phyloP scores from a whole-genome alignment of 2,888 invertebrate species.

The Chrysomela aeneicollis region DNA sequence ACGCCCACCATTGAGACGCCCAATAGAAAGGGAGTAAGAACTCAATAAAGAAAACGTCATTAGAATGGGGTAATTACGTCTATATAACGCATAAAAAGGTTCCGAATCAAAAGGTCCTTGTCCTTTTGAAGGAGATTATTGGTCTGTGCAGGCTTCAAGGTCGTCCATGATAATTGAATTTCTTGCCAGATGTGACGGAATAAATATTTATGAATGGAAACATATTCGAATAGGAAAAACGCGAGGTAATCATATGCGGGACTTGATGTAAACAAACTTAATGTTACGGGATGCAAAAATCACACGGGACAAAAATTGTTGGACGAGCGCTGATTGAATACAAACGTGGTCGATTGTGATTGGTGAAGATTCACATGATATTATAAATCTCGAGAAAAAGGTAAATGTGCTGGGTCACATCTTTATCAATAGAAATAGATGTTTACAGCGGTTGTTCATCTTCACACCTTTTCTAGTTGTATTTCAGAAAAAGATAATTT shows the following conservation, averaged over 20 bases:
- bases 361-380: background rate
- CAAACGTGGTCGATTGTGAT: background rate
- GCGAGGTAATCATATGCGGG: background rate
- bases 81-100: background rate
- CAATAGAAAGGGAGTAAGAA: slow-evolving; percentile 15
- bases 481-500: too few species aligned
- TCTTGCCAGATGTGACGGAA: slow-evolving; percentile 15
- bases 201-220: slow-evolving; percentile 22
- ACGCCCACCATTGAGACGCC: background rate
- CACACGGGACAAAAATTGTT: background rate
- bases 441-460: too few species aligned
- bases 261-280: background rate
- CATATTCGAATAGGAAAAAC: background rate
- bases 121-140: slow-evolving; percentile 5
- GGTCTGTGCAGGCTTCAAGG: slow-evolving; percentile 12
- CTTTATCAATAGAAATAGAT: too few species aligned
- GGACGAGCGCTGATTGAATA: background rate
- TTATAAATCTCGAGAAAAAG: too few species aligned
- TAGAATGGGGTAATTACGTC: slow-evolving; percentile 17
- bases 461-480: too few species aligned
- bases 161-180: slow-evolving; percentile 14
- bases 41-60: slow-evolving; percentile 32
- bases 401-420: too few species aligned
- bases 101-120: slow-evolving; percentile 13
- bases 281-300: slow-evolving; percentile 4